phyloP scores from a whole-genome alignment of 1,140 invertebrate species.

The Drosophila sp. region DNA sequence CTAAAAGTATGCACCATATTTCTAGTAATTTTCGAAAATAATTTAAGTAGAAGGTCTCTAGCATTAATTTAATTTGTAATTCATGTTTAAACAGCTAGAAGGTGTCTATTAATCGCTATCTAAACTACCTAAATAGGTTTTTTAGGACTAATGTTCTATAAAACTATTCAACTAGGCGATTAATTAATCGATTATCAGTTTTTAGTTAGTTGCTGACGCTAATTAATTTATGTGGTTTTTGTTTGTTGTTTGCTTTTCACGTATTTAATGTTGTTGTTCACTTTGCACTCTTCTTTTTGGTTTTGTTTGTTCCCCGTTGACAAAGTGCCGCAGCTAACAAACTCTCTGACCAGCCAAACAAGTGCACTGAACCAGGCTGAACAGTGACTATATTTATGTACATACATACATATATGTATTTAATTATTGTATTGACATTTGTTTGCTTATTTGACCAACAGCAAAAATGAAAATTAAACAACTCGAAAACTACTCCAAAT shows the following conservation, averaged over 20 bases:
- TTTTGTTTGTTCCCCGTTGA: constrained; percentile 18
- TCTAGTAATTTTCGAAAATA: too few relatives aligned
- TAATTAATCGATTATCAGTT: constrained; percentile 54
- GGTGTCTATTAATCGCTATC: too few relatives aligned
- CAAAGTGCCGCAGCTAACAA: constrained; percentile 4
- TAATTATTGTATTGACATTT: constrained; percentile 12
- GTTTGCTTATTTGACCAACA: constrained; percentile 56
- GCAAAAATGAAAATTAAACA: constrained; percentile 53
- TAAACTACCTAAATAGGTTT: too few relatives aligned
- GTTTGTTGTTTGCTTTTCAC: constrained; percentile 35
- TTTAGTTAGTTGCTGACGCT: constrained; percentile 43
- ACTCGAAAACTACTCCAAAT: constrained; percentile 39
- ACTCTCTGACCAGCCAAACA: neutral
- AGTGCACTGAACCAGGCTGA: constrained; percentile 1
- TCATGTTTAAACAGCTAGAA: too few relatives aligned
- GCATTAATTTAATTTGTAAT: too few relatives aligned
- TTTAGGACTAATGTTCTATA: neutral
- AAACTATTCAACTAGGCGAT: constrained; percentile 21
- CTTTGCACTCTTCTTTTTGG: constrained; percentile 34
- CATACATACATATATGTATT: constrained; percentile 23
- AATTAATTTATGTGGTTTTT: constrained; percentile 62
- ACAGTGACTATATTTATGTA: constrained; percentile 24
- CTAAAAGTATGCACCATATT: too few relatives aligned
- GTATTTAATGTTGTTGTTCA: constrained; percentile 37
- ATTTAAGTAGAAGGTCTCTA: too few relatives aligned